Evolutionary conservation across 2,888 invertebrate genomes (phyloP).

Genomic region (Dynastes maya): DNA sequence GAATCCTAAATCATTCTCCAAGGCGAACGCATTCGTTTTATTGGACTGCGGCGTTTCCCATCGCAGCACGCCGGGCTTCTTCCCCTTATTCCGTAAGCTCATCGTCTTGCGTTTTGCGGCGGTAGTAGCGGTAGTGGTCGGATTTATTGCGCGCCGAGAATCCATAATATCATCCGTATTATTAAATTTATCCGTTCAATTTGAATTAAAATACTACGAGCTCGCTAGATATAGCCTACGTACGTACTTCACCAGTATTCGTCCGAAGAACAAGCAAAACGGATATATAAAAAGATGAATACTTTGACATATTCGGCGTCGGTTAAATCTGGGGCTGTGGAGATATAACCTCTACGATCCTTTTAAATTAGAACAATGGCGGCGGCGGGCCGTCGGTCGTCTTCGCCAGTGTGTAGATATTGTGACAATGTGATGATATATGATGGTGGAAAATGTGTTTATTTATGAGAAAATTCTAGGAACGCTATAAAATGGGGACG

Average conservation of each 20-base stretch:
- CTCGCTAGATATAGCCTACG: too few relatives aligned
- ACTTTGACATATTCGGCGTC: too few relatives aligned
- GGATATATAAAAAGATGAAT: too few relatives aligned
- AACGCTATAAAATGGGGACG: too few relatives aligned
- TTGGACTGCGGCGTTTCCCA: conserved; percentile 8
- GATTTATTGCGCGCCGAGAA: conserved; percentile 43
- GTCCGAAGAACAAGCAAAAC: too few relatives aligned
- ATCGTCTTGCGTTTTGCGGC: background rate
- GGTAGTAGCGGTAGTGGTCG: conserved; percentile 1
- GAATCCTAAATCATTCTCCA: conserved; percentile 47
- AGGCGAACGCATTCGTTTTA: conserved; percentile 27
- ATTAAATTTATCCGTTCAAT: conserved; percentile 47
- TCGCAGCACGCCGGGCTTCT: too few relatives aligned
- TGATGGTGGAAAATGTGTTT: too few relatives aligned
- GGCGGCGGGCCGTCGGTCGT: background rate
- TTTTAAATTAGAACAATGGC: conserved; percentile 12
- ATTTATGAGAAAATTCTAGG: background rate
- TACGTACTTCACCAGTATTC: background rate
- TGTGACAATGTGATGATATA: background rate
- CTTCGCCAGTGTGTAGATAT: background rate
- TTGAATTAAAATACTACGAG: conserved; percentile 36
- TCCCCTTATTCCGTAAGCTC: background rate
- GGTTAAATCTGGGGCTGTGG: too few relatives aligned
- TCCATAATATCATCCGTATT: conserved; percentile 44
- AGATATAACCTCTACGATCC: too few relatives aligned